Conservation (phyloP, 2,888 invertebrate genomes). For the Seladonia tumulorum region DNA sequence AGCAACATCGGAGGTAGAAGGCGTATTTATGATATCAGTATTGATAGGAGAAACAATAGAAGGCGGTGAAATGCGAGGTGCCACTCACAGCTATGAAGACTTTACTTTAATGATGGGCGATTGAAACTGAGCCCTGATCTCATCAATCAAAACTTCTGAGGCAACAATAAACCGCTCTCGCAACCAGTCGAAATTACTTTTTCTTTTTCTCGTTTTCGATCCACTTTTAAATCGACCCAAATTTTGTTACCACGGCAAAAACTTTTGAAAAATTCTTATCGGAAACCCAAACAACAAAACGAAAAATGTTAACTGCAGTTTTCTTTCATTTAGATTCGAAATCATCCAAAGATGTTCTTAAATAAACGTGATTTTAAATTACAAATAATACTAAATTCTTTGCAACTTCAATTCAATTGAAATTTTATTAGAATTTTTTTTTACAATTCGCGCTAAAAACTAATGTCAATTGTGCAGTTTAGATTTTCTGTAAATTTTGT, state of each 20-base stretch:
- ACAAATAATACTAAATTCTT: neutral
- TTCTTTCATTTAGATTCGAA: neutral
- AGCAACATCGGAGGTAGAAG: neutral
- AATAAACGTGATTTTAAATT: neutral
- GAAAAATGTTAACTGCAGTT: neutral
- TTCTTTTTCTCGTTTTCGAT: neutral
- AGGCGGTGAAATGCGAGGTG: constrained; percentile 13
- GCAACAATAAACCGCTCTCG: constrained; percentile 9
- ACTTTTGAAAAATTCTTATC: neutral
- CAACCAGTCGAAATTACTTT: neutral
- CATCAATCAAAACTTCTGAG: neutral
- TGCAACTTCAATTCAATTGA: too few relatives aligned
- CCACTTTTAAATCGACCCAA: neutral
- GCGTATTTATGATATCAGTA: constrained; percentile 11
- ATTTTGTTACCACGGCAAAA: neutral
- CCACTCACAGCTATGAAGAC: constrained; percentile 13
- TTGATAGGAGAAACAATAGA: constrained; percentile 13
- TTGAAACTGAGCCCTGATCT: constrained; percentile 9
- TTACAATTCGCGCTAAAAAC: too few relatives aligned
- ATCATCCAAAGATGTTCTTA: neutral
- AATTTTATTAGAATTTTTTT: too few relatives aligned
- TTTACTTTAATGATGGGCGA: constrained; percentile 14
- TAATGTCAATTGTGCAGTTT: too few relatives aligned
- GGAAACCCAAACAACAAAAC: neutral
- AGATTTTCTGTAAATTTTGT: too few relatives aligned